Base-by-base conservation (phyloP, 2,888 invertebrate species). In the Macroteleia sp. region DNA sequence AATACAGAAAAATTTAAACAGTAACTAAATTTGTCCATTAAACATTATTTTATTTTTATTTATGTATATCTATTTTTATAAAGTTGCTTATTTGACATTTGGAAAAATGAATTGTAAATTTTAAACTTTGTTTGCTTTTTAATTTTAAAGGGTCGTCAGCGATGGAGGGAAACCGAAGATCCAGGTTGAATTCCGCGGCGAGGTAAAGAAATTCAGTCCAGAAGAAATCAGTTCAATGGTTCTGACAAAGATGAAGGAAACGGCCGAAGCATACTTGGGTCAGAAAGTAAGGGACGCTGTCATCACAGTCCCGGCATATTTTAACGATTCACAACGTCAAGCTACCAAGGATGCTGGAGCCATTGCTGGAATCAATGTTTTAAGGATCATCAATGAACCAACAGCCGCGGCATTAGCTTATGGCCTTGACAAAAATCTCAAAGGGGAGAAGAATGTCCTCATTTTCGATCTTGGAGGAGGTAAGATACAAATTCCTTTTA, bases 271-370 rank as follows among this genome's bases (percentile, higher is more conserved):
- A n/a, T 99, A 98, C 90, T 93, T 99, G 61, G 98, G 98, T 82
- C 98, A 99, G 92, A 97, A 95, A 87, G 96, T 97, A 16, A 94
- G 94, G n/a, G 94, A 94, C 82, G 94, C 94, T 0, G 97, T 98
- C 10, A 97, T 98, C 42, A 98, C n/a, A n/a, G n/a, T n/a, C n/a
- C n/a, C n/a, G n/a, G n/a, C n/a, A n/a, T n/a, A n/a, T n/a, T n/a
- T n/a, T n/a, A n/a, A n/a, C n/a, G n/a, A n/a, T n/a, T n/a, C n/a
- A n/a, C n/a, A n/a, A n/a, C n/a, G n/a, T 56, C 56, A 99, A 92
- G 99, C 99, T 22, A 99, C 99, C 66, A 99, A 99, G 91, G 99
- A 99, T 92, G 99, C 99, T 82, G 99, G 99, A 85, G 95, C 95
- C 52, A 99, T 99, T 91, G 97, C 99, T 83, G 96, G 98, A 62